These are phyloP conservation scores for Pogona vitticeps DNA, from an alignment of 2,113 vertebrate genomes.

Conservation along the genomic window DNA sequence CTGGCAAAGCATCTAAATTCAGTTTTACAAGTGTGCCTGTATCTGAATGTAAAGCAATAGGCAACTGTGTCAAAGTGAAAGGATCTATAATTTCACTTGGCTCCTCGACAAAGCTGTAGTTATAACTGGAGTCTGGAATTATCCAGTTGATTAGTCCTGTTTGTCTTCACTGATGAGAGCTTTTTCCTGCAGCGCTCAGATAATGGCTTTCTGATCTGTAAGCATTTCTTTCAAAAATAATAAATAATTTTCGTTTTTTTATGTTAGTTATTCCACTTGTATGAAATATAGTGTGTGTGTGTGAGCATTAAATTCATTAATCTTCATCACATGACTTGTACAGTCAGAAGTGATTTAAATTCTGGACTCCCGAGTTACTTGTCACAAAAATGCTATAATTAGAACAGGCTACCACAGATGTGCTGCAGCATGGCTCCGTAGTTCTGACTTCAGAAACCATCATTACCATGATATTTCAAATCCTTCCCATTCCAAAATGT, in stretches of 20 bases:
- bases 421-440: constrained; percentile 44
- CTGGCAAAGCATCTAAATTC: constrained; percentile 45
- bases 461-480: not conserved
- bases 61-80: constrained; percentile 40
- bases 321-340: constrained; percentile 42
- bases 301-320: not conserved
- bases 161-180: constrained; percentile 30
- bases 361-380: not conserved
- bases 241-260: constrained; percentile 3
- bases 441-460: constrained; percentile 33
- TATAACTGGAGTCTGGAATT: constrained; percentile 50
- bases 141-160: constrained; percentile 45
- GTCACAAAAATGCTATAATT: constrained; percentile 61
- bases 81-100: constrained; percentile 58
- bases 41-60: constrained; percentile 47
- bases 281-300: not conserved
- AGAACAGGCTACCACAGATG: constrained; percentile 66
- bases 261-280: not conserved
- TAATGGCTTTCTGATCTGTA: not conserved
- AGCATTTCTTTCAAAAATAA: constrained; percentile 15
- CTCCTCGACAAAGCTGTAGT: constrained; percentile 51
- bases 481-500: not conserved
- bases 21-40: constrained; percentile 45
- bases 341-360: constrained; percentile 9
- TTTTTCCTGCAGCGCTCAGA: constrained; percentile 16